Conservation (phyloP, 2,797 vertebrate genomes). For the Meriones psammophilus region DNA sequence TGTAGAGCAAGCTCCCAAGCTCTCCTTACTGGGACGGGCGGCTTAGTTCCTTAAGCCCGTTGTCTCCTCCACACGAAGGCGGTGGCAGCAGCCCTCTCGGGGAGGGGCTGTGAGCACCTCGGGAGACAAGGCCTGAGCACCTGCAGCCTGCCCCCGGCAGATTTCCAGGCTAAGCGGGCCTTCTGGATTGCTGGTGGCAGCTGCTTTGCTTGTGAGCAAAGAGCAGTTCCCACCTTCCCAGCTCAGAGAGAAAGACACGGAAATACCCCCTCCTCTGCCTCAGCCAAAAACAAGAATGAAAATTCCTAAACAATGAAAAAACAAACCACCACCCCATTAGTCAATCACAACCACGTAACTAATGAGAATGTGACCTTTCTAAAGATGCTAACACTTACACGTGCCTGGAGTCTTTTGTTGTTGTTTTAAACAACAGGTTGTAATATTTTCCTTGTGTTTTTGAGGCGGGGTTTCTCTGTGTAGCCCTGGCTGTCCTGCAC, state of each 20-base stretch:
- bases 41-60: not conserved
- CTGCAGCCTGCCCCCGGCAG: not conserved
- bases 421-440: too few species aligned
- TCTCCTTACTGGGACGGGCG: not conserved
- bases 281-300: constrained; percentile 40
- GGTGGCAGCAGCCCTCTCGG: not conserved
- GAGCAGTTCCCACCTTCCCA: not conserved
- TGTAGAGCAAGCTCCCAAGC: not conserved
- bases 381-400: too few species aligned
- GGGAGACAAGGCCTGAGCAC: not conserved
- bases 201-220: constrained; percentile 15
- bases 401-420: too few species aligned
- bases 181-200: not conserved
- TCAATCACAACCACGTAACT: constrained; percentile 36
- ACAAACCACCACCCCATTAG: not conserved
- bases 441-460: not conserved
- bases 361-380: constrained; percentile 27
- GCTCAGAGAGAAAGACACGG: constrained; percentile 19
- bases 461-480: too few species aligned
- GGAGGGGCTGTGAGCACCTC: not conserved
- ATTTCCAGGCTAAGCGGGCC: constrained; percentile 19
- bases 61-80: not conserved
- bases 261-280: not conserved
- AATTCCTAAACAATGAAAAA: constrained; percentile 49
- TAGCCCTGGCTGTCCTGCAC: too few species aligned